Base-by-base conservation (phyloP, 2,888 invertebrate species). In the Gari tellinella region DNA sequence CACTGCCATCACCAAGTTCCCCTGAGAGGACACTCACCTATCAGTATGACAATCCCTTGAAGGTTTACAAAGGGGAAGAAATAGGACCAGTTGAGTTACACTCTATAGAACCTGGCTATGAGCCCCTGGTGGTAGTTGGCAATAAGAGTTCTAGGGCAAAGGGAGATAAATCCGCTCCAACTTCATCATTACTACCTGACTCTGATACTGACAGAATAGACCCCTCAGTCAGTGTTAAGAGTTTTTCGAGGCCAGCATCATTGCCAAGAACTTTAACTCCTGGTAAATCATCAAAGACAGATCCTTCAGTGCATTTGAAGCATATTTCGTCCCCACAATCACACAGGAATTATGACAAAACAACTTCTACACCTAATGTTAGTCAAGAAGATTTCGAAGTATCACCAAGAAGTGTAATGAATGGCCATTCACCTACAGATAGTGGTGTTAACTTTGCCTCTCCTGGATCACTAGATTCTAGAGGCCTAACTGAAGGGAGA, bases 21-120 rank as follows among this genome's bases (percentile, higher is more conserved):
- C 78, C 72, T 1, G 21, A 49, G 49, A 37, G 62, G 48, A 31
- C 69, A 19, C 51, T 64, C 26, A 78, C 78, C 65, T 80, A 68
- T 56, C 72, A 67, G 17, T 82, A 80, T 65, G 75, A 78, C 58
- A 70, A 78, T 25, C 80, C 81, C 0, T 53, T 80, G 38, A 75
- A 80, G 10, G 56, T 82, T 2, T 66, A 81, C 48, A 72, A 69
- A 45, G 69, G 69, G 14, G 45, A 69, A 1, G 61, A 65, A 17
- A 62, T 67, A 46, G 70, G 63, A 15, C 41, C 62, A 17, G 61
- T 64, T 40, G 62, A 69, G 7, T 60, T 60, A 14, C 46, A 60
- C 2, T 43, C 58, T 25, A 53, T 65, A 14, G 58, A 55, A 40
- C 56, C 55, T n/a, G 76, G 68, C 43, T 72, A 72, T 65, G 62